These are phyloP conservation scores for Prionace glauca DNA, from an alignment of 2,797 vertebrate species.

Conservation along the genomic window DNA sequence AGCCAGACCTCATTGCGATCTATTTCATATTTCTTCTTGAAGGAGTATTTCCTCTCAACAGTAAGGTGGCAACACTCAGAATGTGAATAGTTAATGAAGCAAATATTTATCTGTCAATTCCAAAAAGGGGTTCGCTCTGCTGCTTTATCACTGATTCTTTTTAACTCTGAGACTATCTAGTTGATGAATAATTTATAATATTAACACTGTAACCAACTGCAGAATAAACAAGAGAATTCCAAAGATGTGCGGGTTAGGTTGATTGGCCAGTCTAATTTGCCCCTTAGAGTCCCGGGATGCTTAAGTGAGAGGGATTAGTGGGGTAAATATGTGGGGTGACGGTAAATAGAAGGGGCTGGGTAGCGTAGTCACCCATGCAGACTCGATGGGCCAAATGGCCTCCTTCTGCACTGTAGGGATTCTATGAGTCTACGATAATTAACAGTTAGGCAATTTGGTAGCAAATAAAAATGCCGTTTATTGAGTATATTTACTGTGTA, in stretches of 20 bases:
- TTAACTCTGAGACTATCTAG: background rate
- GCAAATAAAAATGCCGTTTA: background rate
- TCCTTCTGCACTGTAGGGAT: too few species aligned
- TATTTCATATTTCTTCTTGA: background rate
- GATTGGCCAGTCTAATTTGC: too few species aligned
- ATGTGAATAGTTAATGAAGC: background rate
- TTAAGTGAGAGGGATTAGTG: too few species aligned
- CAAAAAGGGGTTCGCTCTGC: background rate
- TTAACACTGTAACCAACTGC: background rate
- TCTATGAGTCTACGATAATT: background rate
- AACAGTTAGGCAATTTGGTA: background rate
- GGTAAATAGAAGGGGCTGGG: too few species aligned
- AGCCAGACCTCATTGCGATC: background rate
- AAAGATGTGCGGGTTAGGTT: too few species aligned
- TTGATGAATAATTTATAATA: background rate
- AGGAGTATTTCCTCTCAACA: background rate
- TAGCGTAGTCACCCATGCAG: too few species aligned
- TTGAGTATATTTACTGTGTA: background rate
- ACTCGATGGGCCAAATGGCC: too few species aligned
- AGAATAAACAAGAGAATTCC: background rate
- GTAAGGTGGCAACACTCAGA: background rate
- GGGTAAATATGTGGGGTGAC: too few species aligned
- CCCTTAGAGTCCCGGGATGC: too few species aligned
- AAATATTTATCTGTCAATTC: background rate
- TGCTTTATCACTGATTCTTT: background rate